Evolutionary conservation across 92 coral and sea anemone genomes (phyloP).

Genomic region (Siderastrea radians): DNA sequence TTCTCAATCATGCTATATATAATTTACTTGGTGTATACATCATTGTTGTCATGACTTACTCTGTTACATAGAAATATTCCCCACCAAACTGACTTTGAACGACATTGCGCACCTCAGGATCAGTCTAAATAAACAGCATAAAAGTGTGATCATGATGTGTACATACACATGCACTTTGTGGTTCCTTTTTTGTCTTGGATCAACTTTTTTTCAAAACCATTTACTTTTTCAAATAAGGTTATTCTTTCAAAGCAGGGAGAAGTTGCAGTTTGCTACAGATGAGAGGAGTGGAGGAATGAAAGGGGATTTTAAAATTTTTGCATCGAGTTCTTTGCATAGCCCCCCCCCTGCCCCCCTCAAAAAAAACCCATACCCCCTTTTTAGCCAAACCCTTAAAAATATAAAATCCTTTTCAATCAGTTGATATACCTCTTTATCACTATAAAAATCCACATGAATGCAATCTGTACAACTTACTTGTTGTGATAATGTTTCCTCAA

Average conservation of each 20-base stretch:
- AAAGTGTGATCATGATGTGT: background rate
- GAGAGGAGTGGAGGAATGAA: too few species aligned
- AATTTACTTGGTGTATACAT: background rate
- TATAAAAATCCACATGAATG: background rate
- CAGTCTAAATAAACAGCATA: conserved; percentile 55
- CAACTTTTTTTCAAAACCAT: too few species aligned
- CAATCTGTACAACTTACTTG: conserved; percentile 64
- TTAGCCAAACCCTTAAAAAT: too few species aligned
- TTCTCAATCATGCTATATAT: background rate
- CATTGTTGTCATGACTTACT: conserved; percentile 48
- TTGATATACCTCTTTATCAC: background rate
- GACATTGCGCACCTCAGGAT: conserved; percentile 84
- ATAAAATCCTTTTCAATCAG: background rate
- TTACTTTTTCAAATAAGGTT: too few species aligned
- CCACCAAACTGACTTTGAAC: conserved; percentile 97
- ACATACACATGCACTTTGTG: too few species aligned
- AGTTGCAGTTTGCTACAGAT: too few species aligned
- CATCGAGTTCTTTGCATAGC: too few species aligned
- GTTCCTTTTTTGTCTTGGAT: too few species aligned
- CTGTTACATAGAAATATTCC: conserved; percentile 87
- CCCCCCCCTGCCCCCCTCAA: too few species aligned
- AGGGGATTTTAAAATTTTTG: too few species aligned
- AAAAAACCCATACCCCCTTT: too few species aligned
- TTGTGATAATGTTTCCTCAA: conserved; percentile 93
- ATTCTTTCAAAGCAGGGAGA: too few species aligned